Percentiles rank a stretch among this genome's conserved stretches.
Conservation (phyloP, 2,888 invertebrate species). For the Drosophila melanosoma region DNA sequence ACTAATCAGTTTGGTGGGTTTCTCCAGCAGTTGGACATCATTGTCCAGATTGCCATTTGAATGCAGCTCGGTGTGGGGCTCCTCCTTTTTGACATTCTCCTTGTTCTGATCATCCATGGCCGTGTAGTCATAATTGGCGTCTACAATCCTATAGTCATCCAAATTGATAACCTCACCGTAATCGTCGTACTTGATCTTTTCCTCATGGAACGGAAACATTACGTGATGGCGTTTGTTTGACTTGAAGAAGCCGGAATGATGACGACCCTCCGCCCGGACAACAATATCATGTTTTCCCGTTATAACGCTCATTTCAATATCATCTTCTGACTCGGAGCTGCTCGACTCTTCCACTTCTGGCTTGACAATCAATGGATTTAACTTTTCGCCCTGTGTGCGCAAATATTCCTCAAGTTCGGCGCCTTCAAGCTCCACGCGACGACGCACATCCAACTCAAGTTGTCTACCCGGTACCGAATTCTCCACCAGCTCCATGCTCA, state of each 20-base stretch:
- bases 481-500: constrained; percentile 92
- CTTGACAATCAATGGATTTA: constrained; percentile 82
- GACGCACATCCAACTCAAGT: constrained; percentile 89
- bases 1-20: constrained; percentile 95
- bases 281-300: constrained; percentile 95
- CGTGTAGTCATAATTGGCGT: constrained; percentile 86
- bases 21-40: constrained; percentile 87
- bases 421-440: constrained; percentile 91
- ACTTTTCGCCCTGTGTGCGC: constrained; percentile 87
- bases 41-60: constrained; percentile 59
- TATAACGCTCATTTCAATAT: constrained; percentile 93
- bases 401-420: constrained; percentile 91
- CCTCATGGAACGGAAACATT: constrained; percentile 98
- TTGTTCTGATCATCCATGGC: constrained; percentile 79
- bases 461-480: constrained; percentile 89
- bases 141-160: constrained; percentile 95
- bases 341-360: constrained; percentile 89
- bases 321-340: constrained; percentile 93
- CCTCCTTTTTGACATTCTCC: constrained; percentile 82
- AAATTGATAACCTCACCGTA: constrained; percentile 98
- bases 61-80: constrained; percentile 63
- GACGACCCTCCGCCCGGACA: constrained; percentile 90
- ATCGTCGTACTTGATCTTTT: constrained; percentile 95
- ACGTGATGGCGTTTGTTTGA: constrained; percentile 96
- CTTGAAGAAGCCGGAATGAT: constrained; percentile 92